Evolutionary conservation across 2,797 vertebrate species (phyloP).

Genomic region (Diceros bicornis): DNA sequence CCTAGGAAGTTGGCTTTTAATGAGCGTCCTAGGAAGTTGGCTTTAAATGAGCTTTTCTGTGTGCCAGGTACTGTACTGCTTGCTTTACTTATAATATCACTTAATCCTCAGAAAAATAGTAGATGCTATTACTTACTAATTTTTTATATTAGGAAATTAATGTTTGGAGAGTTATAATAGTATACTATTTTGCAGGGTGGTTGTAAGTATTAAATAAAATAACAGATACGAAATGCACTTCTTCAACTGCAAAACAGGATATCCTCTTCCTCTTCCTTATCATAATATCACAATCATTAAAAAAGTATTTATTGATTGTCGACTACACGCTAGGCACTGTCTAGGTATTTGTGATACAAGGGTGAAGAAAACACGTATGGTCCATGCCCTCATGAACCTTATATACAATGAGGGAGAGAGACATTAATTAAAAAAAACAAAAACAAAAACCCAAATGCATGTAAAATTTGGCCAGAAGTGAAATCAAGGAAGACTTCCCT

Average conservation of each 20-base stretch:
- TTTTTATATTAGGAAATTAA: neutral
- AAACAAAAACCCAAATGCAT: neutral
- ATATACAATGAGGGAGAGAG: neutral
- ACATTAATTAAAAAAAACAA: neutral
- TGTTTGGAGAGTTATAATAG: neutral
- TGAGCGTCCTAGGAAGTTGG: neutral
- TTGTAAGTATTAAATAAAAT: neutral
- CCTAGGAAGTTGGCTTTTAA: neutral
- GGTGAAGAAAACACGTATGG: neutral
- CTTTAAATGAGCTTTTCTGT: neutral
- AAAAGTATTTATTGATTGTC: neutral
- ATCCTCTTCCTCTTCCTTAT: neutral
- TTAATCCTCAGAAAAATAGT: neutral
- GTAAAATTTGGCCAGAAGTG: neutral
- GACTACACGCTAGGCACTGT: neutral
- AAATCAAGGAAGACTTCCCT: neutral
- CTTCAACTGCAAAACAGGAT: neutral
- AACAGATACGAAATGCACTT: neutral
- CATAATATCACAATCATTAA: neutral
- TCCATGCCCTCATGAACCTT: neutral
- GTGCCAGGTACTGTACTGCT: neutral
- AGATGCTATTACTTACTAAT: neutral
- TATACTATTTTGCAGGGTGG: neutral
- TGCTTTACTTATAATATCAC: neutral
- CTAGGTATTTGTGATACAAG: neutral